phyloP scores from a whole-genome alignment of 2,888 invertebrate genomes.

The Malthinus flaveolus region DNA sequence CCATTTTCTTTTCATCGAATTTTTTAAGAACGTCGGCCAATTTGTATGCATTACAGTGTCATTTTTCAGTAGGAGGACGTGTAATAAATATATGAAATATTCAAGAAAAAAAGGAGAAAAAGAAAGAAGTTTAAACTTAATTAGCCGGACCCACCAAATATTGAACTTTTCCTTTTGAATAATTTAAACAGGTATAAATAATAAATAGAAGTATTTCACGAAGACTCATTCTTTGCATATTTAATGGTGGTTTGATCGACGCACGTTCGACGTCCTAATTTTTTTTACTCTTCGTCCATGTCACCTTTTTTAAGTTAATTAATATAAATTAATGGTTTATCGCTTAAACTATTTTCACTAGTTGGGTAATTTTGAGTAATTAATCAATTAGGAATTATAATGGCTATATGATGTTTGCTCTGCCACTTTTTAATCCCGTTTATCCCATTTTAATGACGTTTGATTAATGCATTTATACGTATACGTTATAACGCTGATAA shows the following conservation, averaged over 20 bases:
- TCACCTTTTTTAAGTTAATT: neutral
- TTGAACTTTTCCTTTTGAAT: neutral
- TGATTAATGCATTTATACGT: slow-evolving; percentile 8
- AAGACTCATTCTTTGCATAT: too few relatives aligned
- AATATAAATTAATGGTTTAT: slow-evolving; percentile 13
- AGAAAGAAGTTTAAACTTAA: slow-evolving; percentile 3
- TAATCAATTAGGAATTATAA: slow-evolving; percentile 22
- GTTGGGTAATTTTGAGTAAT: slow-evolving; percentile 15
- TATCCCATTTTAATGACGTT: slow-evolving; percentile 6
- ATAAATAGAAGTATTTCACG: too few relatives aligned
- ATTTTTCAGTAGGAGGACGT: slow-evolving; percentile 16
- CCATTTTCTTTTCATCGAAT: slow-evolving; percentile 1
- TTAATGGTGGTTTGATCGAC: too few relatives aligned
- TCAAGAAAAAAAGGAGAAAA: neutral
- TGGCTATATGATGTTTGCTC: slow-evolving; percentile 5
- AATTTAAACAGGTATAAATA: too few relatives aligned
- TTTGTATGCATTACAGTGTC: slow-evolving; percentile 21
- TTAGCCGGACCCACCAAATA: neutral
- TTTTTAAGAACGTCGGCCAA: slow-evolving; percentile 16
- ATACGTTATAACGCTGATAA: slow-evolving; percentile 3
- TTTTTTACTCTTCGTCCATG: too few relatives aligned
- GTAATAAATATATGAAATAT: slow-evolving; percentile 19
- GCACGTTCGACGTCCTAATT: too few relatives aligned
- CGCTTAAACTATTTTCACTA: neutral
- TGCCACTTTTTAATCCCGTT: slow-evolving; percentile 4